Evolutionary conservation across 2,888 invertebrate species (phyloP).

Genomic region (Asteroscopus sphinx): DNA sequence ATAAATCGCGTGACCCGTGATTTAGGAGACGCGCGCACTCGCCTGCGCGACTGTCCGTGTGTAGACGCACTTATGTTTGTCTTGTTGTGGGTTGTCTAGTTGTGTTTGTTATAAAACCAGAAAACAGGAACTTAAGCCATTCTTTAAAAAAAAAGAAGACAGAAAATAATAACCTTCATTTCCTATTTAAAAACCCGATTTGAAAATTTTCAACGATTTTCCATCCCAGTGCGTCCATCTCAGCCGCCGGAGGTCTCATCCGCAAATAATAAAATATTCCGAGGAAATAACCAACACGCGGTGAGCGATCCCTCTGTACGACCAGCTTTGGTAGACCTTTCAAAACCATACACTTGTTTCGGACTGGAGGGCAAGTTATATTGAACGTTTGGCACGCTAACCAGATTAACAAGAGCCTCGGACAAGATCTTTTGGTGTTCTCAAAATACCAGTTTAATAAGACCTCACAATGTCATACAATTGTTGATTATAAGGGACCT

Average conservation of each 20-base stretch:
- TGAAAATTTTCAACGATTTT: constrained; percentile 47
- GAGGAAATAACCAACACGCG: constrained; percentile 45
- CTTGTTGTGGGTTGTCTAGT: not conserved
- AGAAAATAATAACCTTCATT: constrained; percentile 38
- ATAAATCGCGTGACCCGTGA: constrained; percentile 46
- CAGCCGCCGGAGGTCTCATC: constrained; percentile 15
- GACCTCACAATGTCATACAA: constrained; percentile 1
- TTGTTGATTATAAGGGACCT: not conserved
- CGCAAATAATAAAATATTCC: constrained; percentile 56
- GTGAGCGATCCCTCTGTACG: constrained; percentile 32
- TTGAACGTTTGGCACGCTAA: constrained; percentile 3
- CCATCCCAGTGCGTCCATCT: constrained; percentile 32
- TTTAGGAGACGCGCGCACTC: constrained; percentile 29
- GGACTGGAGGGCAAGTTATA: constrained; percentile 1
- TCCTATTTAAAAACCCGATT: constrained; percentile 31
- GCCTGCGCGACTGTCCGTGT: not conserved
- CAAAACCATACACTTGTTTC: not conserved
- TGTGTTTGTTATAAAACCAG: not conserved
- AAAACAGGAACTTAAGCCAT: no score
- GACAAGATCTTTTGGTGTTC: constrained; percentile 31
- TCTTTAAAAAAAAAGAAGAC: constrained; percentile 17
- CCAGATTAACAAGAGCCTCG: constrained; percentile 42
- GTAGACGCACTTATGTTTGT: not conserved
- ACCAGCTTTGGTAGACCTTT: constrained; percentile 19
- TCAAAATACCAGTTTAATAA: constrained; percentile 16